A percentile compares a stretch with the other conserved stretches of the same genome.
These are phyloP conservation scores for Spatulosminthurus flaviceps DNA, from an alignment of 2,888 invertebrate genomes.

Conservation along the genomic window DNA sequence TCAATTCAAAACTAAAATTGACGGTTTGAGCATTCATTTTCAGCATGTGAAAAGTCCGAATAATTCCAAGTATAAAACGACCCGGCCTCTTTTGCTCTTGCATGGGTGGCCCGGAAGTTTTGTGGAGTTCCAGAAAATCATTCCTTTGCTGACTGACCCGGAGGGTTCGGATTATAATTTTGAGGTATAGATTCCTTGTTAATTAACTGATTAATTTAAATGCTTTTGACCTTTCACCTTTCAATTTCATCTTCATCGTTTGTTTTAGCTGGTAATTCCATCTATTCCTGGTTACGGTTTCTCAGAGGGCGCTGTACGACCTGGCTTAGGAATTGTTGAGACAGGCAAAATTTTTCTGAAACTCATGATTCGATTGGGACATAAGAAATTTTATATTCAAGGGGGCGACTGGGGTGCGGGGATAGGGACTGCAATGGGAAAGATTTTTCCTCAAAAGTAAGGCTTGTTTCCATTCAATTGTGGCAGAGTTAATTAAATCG, in stretches of 20 bases:
- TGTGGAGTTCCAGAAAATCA: conserved; percentile 63
- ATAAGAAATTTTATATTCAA: conserved; percentile 67
- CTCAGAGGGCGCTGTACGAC: conserved; percentile 68
- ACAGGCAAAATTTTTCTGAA: conserved; percentile 64
- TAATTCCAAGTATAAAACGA: conserved; percentile 52
- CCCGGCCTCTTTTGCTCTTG: conserved; percentile 55
- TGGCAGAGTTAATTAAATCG: too few relatives aligned
- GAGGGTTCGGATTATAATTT: conserved; percentile 70
- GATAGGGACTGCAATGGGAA: conserved; percentile 66
- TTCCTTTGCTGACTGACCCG: conserved; percentile 68
- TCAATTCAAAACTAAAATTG: conserved; percentile 80
- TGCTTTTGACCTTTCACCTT: too few relatives aligned
- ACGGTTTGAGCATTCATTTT: conserved; percentile 80
- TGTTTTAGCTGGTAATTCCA: conserved; percentile 67
- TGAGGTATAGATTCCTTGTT: too few relatives aligned
- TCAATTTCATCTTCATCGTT: too few relatives aligned
- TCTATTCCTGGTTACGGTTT: conserved; percentile 71
- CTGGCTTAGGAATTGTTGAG: conserved; percentile 65
- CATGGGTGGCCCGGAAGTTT: conserved; percentile 63
- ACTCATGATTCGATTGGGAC: conserved; percentile 68
- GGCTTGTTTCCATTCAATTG: background rate
- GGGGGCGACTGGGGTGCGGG: conserved; percentile 71
- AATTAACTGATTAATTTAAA: too few relatives aligned
- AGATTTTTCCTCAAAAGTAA: conserved; percentile 65
- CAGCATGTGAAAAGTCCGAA: conserved; percentile 72